Evolutionary conservation across 2,888 invertebrate species (phyloP), one percentile per base, ranked within the genome.

Genomic region (Julus scanicus): DNA sequence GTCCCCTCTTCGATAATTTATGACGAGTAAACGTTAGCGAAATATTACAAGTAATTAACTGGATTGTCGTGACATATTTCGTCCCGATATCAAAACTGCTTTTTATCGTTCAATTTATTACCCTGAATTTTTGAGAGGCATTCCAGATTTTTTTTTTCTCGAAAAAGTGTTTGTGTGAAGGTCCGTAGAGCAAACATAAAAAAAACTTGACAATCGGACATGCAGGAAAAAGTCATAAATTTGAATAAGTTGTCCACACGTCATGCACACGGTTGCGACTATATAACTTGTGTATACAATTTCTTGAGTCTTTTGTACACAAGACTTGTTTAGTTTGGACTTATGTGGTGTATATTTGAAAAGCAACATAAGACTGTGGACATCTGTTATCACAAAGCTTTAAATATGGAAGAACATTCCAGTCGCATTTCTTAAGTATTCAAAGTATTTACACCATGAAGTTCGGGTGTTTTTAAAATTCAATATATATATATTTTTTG

Each of bases 151-250:
- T 63, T 63, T 63, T 63, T 15, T 15, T 53, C 57, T 63, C 13
- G n/a, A 63, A 15, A 57, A 57, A 57, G n/a, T 63, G n/a, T 63
- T 63, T n/a, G 57, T n/a, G 57, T 6, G 57, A 63, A 63, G n/a
- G 57, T 63, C 57, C 57, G 57, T 63, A 63, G 57, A 5, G 53
- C 9, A 53, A 53, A 63, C 15, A n/a, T n/a, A 63, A 15, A 63
- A 63, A 53, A 53, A 63, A 63, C 57, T 63, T 5, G 57, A 63
- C 57, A 63, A 11, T 63, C n/a, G 57, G 11, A 53, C 57, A 63
- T 63, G 57, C 57, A 63, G 57, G 57, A 63, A 63, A 63, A 63
- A 63, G 57, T n/a, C 57, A 63, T 63, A 57, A 63, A 63, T 63
- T 63, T 63, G 57, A 63, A 63, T 63, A 63, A 1, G 57, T 63